Evolutionary conservation across 2,113 vertebrate species (phyloP).

Genomic region (Arenaria interpres): DNA sequence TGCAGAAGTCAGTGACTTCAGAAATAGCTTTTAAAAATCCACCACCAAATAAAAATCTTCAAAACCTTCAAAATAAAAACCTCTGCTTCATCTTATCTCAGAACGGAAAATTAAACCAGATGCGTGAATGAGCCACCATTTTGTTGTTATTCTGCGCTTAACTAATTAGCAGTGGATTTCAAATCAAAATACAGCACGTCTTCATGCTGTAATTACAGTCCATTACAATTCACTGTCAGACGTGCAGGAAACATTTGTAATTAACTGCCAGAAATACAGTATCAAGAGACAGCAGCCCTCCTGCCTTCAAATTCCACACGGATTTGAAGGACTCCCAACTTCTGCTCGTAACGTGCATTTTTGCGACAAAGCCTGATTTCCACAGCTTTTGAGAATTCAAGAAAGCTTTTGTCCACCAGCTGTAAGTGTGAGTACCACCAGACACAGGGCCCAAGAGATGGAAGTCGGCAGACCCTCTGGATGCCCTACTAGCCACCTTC

Average conservation of each 20-base stretch:
- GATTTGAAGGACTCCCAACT: background rate
- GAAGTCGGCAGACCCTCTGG: background rate
- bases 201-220: background rate
- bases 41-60: background rate
- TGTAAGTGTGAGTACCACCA: background rate
- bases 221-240: background rate
- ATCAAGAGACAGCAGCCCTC: background rate
- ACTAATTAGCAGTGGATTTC: background rate
- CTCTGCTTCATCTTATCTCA: background rate
- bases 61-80: background rate
- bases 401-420: background rate
- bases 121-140: background rate
- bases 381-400: background rate
- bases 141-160: background rate
- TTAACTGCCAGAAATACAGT: background rate
- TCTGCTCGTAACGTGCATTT: background rate
- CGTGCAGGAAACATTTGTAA: background rate
- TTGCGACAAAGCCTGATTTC: rapidly evolving
- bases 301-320: background rate
- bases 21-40: background rate
- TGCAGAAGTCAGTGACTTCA: background rate
- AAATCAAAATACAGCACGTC: background rate
- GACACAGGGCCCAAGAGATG: rapidly evolving
- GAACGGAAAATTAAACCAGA: background rate
- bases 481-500: background rate